A percentile compares a stretch with the other conserved stretches of the same genome.
Evolutionary conservation across 2,888 invertebrate genomes (phyloP).

Genomic region (Polia nebulosa): DNA sequence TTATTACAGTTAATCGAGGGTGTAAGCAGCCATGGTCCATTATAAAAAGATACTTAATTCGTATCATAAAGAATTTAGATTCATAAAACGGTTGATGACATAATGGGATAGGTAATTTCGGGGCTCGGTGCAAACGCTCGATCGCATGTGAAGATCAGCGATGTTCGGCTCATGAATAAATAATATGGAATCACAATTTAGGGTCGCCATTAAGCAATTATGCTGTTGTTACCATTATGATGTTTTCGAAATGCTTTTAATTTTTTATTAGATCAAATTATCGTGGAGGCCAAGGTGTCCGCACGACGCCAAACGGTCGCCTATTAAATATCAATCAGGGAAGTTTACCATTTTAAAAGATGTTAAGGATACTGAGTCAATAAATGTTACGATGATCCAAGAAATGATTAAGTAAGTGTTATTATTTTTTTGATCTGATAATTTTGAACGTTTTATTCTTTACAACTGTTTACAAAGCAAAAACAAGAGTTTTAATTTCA

Average conservation of each 20-base stretch:
- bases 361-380: conserved; percentile 51
- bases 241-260: conserved; percentile 90
- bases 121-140: conserved; percentile 80
- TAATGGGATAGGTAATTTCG: conserved; percentile 88
- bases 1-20: conserved; percentile 85
- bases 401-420: conserved; percentile 27
- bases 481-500: background rate
- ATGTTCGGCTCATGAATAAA: conserved; percentile 87
- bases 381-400: conserved; percentile 44
- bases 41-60: conserved; percentile 85
- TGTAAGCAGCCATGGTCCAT: conserved; percentile 84
- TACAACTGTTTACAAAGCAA: background rate
- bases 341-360: conserved; percentile 48
- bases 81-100: conserved; percentile 90
- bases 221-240: conserved; percentile 87
- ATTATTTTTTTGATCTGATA: conserved; percentile 29
- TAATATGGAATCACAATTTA: conserved; percentile 88
- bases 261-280: conserved; percentile 89
- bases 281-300: conserved; percentile 84
- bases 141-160: conserved; percentile 84
- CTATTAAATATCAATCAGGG: conserved; percentile 89
- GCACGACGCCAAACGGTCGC: conserved; percentile 77
- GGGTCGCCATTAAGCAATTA: conserved; percentile 89
- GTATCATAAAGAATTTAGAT: conserved; percentile 87
- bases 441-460: background rate